Evolutionary conservation across 1,140 invertebrate genomes (phyloP).

Genomic region (Drosophila pseudoobscura): DNA sequence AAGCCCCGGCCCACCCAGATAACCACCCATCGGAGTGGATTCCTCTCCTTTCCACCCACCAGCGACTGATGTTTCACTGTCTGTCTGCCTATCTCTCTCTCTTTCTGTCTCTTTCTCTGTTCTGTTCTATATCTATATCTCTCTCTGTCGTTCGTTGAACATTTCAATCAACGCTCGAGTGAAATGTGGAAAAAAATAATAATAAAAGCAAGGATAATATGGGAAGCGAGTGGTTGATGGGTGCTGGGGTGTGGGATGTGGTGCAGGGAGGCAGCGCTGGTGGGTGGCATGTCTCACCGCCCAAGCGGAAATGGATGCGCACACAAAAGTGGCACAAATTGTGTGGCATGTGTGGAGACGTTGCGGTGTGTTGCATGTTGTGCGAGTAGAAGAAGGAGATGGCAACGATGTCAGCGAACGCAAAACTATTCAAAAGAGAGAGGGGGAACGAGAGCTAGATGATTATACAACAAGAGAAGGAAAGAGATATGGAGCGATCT

Average conservation of each 20-base stretch:
- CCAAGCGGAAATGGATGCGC: constrained; percentile 79
- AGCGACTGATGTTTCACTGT: constrained; percentile 13
- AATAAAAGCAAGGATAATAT: constrained; percentile 77
- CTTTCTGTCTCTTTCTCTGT: constrained; percentile 19
- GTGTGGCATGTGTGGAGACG: constrained; percentile 57
- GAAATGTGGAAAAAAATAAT: constrained; percentile 73
- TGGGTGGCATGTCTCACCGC: constrained; percentile 14
- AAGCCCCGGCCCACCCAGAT: constrained; percentile 26
- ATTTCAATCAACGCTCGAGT: constrained; percentile 81
- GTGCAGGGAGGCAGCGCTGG: background rate
- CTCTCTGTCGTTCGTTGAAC: constrained; percentile 60
- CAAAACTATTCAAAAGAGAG: background rate
- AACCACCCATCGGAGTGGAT: constrained; percentile 28
- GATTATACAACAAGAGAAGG: too few species aligned
- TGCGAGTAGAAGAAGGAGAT: constrained; percentile 9
- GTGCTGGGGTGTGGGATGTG: background rate
- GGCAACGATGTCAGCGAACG: constrained; percentile 2
- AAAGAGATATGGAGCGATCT: too few species aligned
- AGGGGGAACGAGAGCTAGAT: too few species aligned
- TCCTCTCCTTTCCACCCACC: constrained; percentile 25
- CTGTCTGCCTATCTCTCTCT: constrained; percentile 33
- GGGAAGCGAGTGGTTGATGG: constrained; percentile 22
- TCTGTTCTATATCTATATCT: background rate
- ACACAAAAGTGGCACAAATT: constrained; percentile 80
- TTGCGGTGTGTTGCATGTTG: constrained; percentile 19